These are phyloP conservation scores for Okapia johnstoni DNA, from an alignment of 2,113 vertebrate species.

Conservation along the genomic window DNA sequence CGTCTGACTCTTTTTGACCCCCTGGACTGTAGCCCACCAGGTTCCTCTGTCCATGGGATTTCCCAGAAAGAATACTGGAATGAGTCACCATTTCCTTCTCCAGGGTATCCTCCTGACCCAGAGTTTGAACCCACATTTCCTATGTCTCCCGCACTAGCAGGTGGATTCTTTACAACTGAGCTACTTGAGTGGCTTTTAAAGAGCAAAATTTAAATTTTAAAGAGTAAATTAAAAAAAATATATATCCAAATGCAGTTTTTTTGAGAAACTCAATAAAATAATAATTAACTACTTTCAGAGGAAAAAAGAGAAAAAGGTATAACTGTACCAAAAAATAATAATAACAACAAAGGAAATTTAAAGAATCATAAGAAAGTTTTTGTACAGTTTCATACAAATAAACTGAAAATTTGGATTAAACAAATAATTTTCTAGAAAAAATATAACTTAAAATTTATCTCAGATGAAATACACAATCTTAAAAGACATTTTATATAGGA, in stretches of 20 bases:
- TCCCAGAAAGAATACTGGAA: not conserved
- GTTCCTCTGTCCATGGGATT: not conserved
- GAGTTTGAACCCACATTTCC: not conserved
- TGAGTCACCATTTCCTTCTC: not conserved
- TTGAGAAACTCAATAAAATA: not conserved
- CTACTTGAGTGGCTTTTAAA: not conserved
- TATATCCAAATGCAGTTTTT: not conserved
- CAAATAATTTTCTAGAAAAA: not conserved
- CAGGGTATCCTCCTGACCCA: not conserved
- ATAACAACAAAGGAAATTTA: not conserved
- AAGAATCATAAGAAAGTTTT: not conserved
- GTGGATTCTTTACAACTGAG: not conserved
- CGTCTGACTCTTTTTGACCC: not conserved
- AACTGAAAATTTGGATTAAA: not conserved
- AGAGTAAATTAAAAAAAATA: not conserved
- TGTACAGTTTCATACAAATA: not conserved
- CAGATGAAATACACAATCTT: not conserved
- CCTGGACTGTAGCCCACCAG: not conserved
- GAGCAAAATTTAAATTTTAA: not conserved
- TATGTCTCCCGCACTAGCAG: not conserved
- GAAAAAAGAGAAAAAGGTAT: not conserved
- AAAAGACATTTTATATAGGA: not conserved
- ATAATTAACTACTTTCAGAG: not conserved
- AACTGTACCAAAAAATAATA: not conserved
- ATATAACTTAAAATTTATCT: not conserved